phyloP scores from a whole-genome alignment of 2,797 vertebrate genomes.

The Austrolebias charrua region DNA sequence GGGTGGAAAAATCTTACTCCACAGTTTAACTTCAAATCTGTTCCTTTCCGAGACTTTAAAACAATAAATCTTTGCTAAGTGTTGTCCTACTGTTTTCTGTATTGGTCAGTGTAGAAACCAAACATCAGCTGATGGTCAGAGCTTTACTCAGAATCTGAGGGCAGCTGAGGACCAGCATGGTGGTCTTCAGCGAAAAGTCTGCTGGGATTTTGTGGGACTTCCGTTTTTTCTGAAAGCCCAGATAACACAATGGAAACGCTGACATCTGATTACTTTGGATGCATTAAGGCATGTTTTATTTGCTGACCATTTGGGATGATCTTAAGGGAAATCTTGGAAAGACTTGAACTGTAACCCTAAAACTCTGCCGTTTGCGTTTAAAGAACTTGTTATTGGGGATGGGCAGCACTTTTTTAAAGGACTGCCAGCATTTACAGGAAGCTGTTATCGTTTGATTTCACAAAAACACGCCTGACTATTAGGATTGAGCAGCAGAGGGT shows the following conservation, averaged over 20 bases:
- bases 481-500: not conserved
- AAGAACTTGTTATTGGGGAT: not conserved
- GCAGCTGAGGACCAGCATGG: slow-evolving; percentile 23
- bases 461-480: not conserved
- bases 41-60: slow-evolving; percentile 6
- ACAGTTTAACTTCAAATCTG: not conserved
- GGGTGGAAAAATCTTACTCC: not conserved
- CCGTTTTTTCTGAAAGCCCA: slow-evolving; percentile 27
- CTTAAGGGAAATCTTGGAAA: slow-evolving; percentile 8
- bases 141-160: slow-evolving; percentile 1
- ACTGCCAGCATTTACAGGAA: not conserved
- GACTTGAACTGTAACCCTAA: not conserved
- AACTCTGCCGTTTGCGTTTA: not conserved
- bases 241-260: slow-evolving; percentile 56
- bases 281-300: slow-evolving; percentile 41
- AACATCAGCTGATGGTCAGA: slow-evolving; percentile 6
- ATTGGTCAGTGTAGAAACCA: not conserved
- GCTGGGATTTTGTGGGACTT: slow-evolving; percentile 46
- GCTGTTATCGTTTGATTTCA: not conserved
- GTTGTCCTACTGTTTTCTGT: not conserved
- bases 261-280: slow-evolving; percentile 48
- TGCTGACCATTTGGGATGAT: slow-evolving; percentile 4
- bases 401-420: not conserved
- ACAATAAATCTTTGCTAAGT: slow-evolving; percentile 18
- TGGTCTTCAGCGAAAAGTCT: slow-evolving; percentile 47